phyloP scores from a whole-genome alignment of 2,888 invertebrate species.

The Blera fallax region DNA sequence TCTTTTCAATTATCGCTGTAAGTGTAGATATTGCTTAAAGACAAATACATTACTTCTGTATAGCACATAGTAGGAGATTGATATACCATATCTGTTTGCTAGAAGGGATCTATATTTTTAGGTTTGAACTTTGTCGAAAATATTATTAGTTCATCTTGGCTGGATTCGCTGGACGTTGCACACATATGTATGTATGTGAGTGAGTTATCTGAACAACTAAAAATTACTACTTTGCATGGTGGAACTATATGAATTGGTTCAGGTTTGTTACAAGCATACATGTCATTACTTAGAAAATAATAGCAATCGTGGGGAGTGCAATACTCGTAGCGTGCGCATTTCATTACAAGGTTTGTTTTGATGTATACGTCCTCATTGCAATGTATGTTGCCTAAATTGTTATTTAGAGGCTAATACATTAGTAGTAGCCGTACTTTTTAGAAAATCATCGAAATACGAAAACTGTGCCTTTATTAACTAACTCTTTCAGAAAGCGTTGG shows the following conservation, averaged over 20 bases:
- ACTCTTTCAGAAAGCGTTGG: too few species aligned
- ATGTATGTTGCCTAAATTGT: too few species aligned
- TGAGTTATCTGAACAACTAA: slow-evolving; percentile 19
- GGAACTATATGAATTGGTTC: slow-evolving; percentile 27
- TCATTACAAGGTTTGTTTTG: too few species aligned
- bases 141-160: neutral
- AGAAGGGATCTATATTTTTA: slow-evolving; percentile 33
- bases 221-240: slow-evolving; percentile 13
- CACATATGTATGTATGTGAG: neutral
- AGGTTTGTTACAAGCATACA: neutral
- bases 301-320: neutral
- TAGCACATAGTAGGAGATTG: slow-evolving; percentile 25
- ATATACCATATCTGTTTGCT: slow-evolving; percentile 12
- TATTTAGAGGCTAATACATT: too few species aligned
- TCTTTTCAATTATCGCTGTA: slow-evolving; percentile 46
- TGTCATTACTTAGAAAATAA: too few species aligned
- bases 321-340: too few species aligned
- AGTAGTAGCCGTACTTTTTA: too few species aligned
- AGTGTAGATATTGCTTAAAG: slow-evolving; percentile 20
- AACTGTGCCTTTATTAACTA: too few species aligned
- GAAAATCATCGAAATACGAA: too few species aligned
- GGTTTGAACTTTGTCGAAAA: slow-evolving; percentile 58
- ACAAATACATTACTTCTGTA: slow-evolving; percentile 3
- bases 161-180: slow-evolving; percentile 14
- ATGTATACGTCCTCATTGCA: too few species aligned